Percentiles rank a stretch among this genome's conserved stretches.
These are phyloP conservation scores for Artibeus lituratus DNA, from an alignment of 2,797 vertebrate genomes.

Conservation along the genomic window DNA sequence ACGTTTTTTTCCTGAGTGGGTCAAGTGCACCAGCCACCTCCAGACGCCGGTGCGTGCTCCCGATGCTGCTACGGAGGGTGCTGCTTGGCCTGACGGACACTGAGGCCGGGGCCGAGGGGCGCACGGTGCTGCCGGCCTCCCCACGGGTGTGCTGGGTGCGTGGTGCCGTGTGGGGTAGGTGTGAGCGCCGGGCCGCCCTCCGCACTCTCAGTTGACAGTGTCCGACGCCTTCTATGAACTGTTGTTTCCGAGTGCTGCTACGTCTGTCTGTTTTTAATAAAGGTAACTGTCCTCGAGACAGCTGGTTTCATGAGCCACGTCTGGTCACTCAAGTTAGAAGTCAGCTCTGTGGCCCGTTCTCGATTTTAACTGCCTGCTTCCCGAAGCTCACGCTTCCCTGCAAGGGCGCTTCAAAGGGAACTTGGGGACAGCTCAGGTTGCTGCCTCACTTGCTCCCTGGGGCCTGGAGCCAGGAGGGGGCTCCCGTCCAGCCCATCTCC, in stretches of 20 bases:
- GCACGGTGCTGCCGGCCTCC: slow-evolving; percentile 24
- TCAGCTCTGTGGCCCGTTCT: not conserved
- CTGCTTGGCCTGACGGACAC: slow-evolving; percentile 80
- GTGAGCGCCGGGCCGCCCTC: not conserved
- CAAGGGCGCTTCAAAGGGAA: not conserved
- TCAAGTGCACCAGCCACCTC: slow-evolving; percentile 87
- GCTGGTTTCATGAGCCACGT: slow-evolving; percentile 74
- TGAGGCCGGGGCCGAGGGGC: slow-evolving; percentile 66
- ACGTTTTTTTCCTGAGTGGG: slow-evolving; percentile 75
- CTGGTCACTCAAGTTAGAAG: slow-evolving; percentile 3
- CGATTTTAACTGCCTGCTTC: not conserved
- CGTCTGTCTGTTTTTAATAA: slow-evolving; percentile 88
- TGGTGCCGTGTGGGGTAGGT: not conserved
- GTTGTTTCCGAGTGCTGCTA: slow-evolving; percentile 92
- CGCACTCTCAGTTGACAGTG: slow-evolving; percentile 82
- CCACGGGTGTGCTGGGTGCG: slow-evolving; percentile 28
- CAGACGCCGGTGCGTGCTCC: slow-evolving; percentile 86
- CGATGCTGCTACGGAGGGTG: slow-evolving; percentile 94
- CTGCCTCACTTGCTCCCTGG: not conserved
- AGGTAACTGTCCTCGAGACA: slow-evolving; percentile 85
- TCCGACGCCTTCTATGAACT: slow-evolving; percentile 82
- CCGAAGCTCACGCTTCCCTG: not conserved
- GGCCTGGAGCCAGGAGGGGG: not conserved
- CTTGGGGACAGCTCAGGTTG: not conserved
- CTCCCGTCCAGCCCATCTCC: fast-evolving